Evolutionary conservation across 2,113 vertebrate species (phyloP), one percentile per base, ranked within the genome.

Genomic region (Stigmatopora nigra): DNA sequence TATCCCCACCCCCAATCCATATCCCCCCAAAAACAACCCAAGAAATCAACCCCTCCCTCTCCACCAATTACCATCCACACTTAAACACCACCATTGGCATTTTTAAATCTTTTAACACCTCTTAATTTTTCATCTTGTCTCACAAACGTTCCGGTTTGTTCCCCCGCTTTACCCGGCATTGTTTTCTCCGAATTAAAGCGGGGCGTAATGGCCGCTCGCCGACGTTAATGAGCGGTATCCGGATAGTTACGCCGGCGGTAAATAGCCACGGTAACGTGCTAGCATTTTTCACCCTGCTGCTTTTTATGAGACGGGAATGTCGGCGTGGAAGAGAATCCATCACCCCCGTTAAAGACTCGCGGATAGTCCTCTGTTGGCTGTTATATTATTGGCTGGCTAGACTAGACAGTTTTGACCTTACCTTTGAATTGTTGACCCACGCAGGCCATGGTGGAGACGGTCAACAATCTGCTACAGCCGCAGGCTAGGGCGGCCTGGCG

Each of bases 391-490:
- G 14, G 53, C 0, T 7, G 7, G 22, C 53, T 3, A 56, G 14
- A 56, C 14, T 13, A 12, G n/a, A n/a, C n/a, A n/a, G n/a, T 48
- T 48, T 16, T 15, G 45, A 46, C 45, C 45, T 46, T 46, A 46
- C 45, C 45, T 46, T 31, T 11, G 11, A 46, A 46, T 16, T 48
- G 14, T 48, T 48, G 15, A 22, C 25, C 41, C 69, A 75, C 53
- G 7, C 84, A 99, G 97, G 97, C 96, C 22, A 99, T 99, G 95
- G 95, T 99, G 72, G 96, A 98, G 90, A 98, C 95, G 0, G 96
- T 98, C 78, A 99, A 99, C 88, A 99, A 99, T 83, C 87, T 99
- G 58, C 91, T 99, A 55, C 95, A 98, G 81, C 95, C 94, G 0
- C 93, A 94, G 81, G 95, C 97, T 36, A 88, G 93, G 83, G 87